Conservation (phyloP, 2,797 vertebrate species). For the Forpus xanthops region DNA sequence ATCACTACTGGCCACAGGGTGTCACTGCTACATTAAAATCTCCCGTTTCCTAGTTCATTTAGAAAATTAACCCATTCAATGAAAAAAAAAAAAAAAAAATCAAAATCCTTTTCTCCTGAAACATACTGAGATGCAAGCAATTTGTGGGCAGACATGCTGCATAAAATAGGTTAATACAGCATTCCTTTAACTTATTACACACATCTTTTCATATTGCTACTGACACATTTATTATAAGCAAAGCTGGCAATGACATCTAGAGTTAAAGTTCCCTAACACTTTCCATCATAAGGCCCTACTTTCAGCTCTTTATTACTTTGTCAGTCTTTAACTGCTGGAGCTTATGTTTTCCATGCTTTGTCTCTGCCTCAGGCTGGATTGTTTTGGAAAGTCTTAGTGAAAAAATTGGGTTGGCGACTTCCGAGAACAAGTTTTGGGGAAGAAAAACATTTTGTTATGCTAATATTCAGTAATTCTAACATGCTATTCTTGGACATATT, state of each 20-base stretch:
- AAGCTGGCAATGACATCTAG: constrained; percentile 53
- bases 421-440: neutral
- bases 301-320: constrained; percentile 50
- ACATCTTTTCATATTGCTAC: constrained; percentile 48
- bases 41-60: neutral
- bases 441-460: neutral
- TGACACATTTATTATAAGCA: constrained; percentile 58
- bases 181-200: constrained; percentile 6
- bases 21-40: constrained; percentile 58
- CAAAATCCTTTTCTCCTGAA: neutral
- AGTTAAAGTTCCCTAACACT: constrained; percentile 35
- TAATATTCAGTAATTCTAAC: constrained; percentile 4
- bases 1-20: constrained; percentile 61
- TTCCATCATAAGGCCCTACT: constrained; percentile 36
- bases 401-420: constrained; percentile 20
- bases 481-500: neutral
- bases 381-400: constrained; percentile 34
- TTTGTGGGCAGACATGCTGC: neutral
- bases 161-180: constrained; percentile 4
- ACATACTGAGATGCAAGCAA: neutral
- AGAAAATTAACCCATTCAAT: neutral
- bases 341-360: constrained; percentile 1
- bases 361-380: neutral
- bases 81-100: rapidly evolving
- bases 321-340: constrained; percentile 22